These are phyloP conservation scores for Drosophila neotestacea DNA, from an alignment of 2,888 invertebrate species.

Conservation along the genomic window DNA sequence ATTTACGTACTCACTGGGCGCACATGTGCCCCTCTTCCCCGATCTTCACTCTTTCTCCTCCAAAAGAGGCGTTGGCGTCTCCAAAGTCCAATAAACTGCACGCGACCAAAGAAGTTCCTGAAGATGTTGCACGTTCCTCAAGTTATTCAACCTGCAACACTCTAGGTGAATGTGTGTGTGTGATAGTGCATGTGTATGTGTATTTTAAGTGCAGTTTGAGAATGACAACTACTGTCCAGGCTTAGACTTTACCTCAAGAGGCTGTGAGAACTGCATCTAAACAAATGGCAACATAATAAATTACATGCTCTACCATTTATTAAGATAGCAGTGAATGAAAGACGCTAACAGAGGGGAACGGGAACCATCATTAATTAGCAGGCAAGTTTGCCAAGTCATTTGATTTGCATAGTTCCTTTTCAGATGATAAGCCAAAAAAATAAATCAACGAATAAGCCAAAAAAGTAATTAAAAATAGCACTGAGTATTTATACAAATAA, in stretches of 20 bases:
- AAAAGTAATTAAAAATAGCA: constrained; percentile 3
- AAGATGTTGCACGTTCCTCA: constrained; percentile 36
- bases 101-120: constrained; percentile 63
- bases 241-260: constrained; percentile 21
- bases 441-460: not conserved
- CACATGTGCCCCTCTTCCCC: constrained; percentile 29
- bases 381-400: constrained; percentile 50
- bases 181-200: not conserved
- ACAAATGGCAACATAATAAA: constrained; percentile 44
- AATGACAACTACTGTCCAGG: constrained; percentile 47
- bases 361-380: constrained; percentile 59
- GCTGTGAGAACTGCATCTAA: constrained; percentile 56
- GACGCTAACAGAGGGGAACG: not conserved
- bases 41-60: not conserved
- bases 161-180: constrained; percentile 1
- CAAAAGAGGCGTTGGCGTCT: constrained; percentile 50
- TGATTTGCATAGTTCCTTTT: constrained; percentile 53
- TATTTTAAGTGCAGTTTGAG: constrained; percentile 25
- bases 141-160: constrained; percentile 46
- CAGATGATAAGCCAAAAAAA: constrained; percentile 47
- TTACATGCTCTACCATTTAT: constrained; percentile 19
- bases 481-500: constrained; percentile 6
- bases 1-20: constrained; percentile 64
- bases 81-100: constrained; percentile 62
- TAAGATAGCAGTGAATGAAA: not conserved